Evolutionary conservation across 2,797 vertebrate genomes (phyloP).

Genomic region (Circus cinereus): DNA sequence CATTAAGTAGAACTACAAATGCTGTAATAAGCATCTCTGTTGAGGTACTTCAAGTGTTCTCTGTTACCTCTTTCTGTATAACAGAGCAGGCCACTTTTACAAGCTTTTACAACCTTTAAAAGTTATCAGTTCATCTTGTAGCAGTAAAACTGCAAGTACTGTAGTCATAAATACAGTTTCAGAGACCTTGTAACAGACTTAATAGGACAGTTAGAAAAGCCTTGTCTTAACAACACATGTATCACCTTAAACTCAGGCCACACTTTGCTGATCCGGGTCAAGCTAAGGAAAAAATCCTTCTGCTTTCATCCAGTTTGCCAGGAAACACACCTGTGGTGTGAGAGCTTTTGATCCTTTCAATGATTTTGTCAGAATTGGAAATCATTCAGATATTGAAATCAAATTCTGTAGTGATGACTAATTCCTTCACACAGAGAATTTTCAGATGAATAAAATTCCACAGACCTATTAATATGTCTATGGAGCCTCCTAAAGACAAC

Average conservation of each 20-base stretch:
- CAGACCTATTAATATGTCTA: not conserved
- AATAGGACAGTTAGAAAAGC: not conserved
- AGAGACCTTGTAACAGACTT: not conserved
- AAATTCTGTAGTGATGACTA: not conserved
- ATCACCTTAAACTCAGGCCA: not conserved
- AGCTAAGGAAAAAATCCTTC: not conserved
- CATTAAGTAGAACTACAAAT: not conserved
- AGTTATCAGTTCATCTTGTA: not conserved
- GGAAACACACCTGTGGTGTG: constrained; percentile 84
- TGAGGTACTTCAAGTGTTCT: not conserved
- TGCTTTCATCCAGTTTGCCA: constrained; percentile 29
- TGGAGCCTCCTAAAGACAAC: not conserved
- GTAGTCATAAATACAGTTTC: not conserved
- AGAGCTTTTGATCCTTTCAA: constrained; percentile 81
- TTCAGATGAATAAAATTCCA: not conserved
- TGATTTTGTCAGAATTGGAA: constrained; percentile 76
- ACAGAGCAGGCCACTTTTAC: not conserved
- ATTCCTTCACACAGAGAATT: not conserved
- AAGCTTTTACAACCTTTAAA: not conserved
- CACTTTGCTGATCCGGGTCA: not conserved
- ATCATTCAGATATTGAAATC: constrained; percentile 73
- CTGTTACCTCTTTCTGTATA: not conserved
- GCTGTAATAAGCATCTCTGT: not conserved
- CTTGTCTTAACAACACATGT: not conserved
- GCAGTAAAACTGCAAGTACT: not conserved